A percentile compares a stretch with the other conserved stretches of the same genome.
phyloP scores from a whole-genome alignment of 2,113 vertebrate genomes.

The Blennius ocellaris region DNA sequence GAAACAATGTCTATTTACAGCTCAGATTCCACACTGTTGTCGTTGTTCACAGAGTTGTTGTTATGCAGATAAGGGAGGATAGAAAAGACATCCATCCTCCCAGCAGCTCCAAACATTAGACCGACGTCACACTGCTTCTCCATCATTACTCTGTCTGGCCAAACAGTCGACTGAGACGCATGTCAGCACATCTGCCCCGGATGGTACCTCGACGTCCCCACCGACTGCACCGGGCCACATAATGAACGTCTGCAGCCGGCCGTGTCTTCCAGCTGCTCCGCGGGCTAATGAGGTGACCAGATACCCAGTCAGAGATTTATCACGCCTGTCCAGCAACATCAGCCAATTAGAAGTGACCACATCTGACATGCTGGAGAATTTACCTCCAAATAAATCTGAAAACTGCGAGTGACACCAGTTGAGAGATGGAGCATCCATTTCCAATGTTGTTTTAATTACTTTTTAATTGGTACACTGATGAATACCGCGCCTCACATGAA shows the following conservation, averaged over 20 bases:
- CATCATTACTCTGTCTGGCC: conserved; percentile 60
- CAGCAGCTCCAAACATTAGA: conserved; percentile 42
- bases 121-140: conserved; percentile 29
- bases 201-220: conserved; percentile 2
- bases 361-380: not conserved
- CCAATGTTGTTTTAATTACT: not conserved
- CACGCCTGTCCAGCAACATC: not conserved
- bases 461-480: not conserved
- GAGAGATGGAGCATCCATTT: not conserved
- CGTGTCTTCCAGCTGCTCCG: not conserved
- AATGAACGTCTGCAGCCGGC: not conserved
- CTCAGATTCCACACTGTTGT: conserved; percentile 11
- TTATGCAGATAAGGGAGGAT: conserved; percentile 17
- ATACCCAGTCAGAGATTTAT: not conserved
- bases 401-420: not conserved
- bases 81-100: conserved; percentile 21
- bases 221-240: not conserved
- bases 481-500: not conserved
- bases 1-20: conserved; percentile 33
- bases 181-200: conserved; percentile 29
- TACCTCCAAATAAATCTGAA: not conserved
- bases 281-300: not conserved
- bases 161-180: conserved; percentile 42
- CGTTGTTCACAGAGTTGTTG: not conserved
- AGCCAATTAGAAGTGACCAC: conserved; percentile 1